Evolutionary conservation across 2,797 vertebrate species (phyloP), one percentile per base, ranked within the genome.

Genomic region (Remorina albescens): DNA sequence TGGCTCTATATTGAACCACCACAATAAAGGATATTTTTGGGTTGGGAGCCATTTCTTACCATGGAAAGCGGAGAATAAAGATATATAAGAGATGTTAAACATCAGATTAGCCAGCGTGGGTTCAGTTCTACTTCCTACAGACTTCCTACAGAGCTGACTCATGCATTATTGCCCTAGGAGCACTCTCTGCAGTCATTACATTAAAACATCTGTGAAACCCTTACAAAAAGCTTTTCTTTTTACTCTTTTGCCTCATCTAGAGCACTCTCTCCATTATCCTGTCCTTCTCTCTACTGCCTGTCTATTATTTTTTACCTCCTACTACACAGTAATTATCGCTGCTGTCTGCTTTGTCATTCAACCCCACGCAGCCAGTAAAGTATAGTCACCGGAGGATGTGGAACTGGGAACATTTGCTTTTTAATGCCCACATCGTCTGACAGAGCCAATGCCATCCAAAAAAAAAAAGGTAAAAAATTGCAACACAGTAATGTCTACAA

Each of bases 111-210:
- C 60, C 84, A 50, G 81, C 16, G 50, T 81, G 74, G 70, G 74
- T 67, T 81, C 30, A 67, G 51, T 54, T 57, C 50, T 26, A 60
- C 75, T 61, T 58, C 44, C 64, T 46, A 28, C 36, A 50, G 70
- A 74, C 60, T 67, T 73, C 57, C 50, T 60, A 57, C 84, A 69
- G 44, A 64, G 68, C 62, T 89, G 89, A 90, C 82, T 88, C 84
- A 85, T 84, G 67, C 78, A 69, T 80, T 76, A 80, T 65, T 82
- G 44, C 76, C 58, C 76, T 53, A 44, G 54, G 44, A 78, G 66
- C 42, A 50, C 74, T 80, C 44, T 70, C 79, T 78, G 75, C 70
- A 82, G 66, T 71, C 85, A 63, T 78, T 50, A 49, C 59, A 69
- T 76, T 78, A 71, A n/a, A 85, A 84, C 61, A 72, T 66, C 67